phyloP scores from a whole-genome alignment of 2,797 vertebrate genomes.

The Erethizon dorsatum region DNA sequence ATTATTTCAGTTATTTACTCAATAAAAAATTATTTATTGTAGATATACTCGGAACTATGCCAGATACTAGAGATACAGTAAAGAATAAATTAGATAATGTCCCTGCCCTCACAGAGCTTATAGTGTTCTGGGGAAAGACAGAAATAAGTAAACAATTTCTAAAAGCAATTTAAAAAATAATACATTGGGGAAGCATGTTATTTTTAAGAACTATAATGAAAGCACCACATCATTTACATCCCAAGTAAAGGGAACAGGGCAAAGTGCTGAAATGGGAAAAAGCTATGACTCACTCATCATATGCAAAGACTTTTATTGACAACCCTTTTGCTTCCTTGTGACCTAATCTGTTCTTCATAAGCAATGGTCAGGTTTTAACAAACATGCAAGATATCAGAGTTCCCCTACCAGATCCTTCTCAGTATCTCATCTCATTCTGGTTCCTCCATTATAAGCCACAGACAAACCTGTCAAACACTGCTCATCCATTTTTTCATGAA shows the following conservation, averaged over 20 bases:
- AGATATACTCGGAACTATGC: not conserved
- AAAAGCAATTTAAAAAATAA: not conserved
- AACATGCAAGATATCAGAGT: not conserved
- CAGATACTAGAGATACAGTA: not conserved
- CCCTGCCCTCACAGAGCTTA: not conserved
- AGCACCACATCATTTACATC: slow-evolving; percentile 11
- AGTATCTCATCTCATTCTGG: not conserved
- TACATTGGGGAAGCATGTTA: not conserved
- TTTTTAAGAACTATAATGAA: slow-evolving; percentile 51
- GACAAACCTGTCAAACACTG: not conserved
- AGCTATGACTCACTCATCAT: not conserved
- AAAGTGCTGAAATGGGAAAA: not conserved
- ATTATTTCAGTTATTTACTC: slow-evolving; percentile 7
- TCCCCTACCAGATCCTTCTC: not conserved
- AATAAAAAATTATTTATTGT: not conserved
- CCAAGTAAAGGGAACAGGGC: not conserved
- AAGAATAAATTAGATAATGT: not conserved
- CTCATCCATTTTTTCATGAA: not conserved
- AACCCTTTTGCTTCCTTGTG: not conserved
- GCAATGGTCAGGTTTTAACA: not conserved
- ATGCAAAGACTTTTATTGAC: not conserved
- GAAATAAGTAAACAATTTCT: not conserved
- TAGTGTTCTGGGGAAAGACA: not conserved
- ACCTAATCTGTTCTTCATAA: not conserved
- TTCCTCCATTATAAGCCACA: not conserved